Evolutionary conservation across 2,888 invertebrate species (phyloP), one percentile per base, ranked within the genome.

Genomic region (Cosmia trapezina): DNA sequence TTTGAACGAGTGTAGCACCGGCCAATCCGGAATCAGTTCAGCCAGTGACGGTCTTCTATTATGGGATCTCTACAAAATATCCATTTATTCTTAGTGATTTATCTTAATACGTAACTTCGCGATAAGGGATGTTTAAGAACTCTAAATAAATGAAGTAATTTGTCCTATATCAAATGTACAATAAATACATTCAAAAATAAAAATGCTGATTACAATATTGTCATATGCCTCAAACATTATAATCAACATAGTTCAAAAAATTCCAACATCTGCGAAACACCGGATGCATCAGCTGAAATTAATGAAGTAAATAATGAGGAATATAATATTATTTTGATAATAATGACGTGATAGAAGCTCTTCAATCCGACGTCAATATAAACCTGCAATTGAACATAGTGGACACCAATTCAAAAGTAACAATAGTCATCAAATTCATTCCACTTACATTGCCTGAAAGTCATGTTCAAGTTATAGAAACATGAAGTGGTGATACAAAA

Each of bases 1-100:
- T 96, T 97, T 97, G 97, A 97, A 97, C 97, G 97, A 97, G 96
- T 98, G 98, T 94, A 98, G 97, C 94, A 97, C 98, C 93, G 99
- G 99, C 99, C 99, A 99, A 97, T 99, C 99, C 93, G 99, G 99
- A 96, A 99, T 99, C 97, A 99, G 97, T 97, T 99, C 99, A 92
- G 98, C 98, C 96, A 99, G 97, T 92, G 98, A 98, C 93, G 97
- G 98, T 97, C 98, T 97, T 97, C 98, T 97, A 93, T 92, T 95
- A 91, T 95, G 94, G 90, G 93, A 91, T 95, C 93, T 95, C 96
- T 96, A 96, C 91, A 96, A 96, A 95, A 96, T 93, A 95, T 93
- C 89, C 93, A 94, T 89, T 87, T 85, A 90, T 90, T 91, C 94
- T 94, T 94, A 94, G 79, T 89, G 75, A 84, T 84, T 82, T 79